Base-by-base conservation (phyloP, 2,888 invertebrate genomes). In the Endotricha flammealis region DNA sequence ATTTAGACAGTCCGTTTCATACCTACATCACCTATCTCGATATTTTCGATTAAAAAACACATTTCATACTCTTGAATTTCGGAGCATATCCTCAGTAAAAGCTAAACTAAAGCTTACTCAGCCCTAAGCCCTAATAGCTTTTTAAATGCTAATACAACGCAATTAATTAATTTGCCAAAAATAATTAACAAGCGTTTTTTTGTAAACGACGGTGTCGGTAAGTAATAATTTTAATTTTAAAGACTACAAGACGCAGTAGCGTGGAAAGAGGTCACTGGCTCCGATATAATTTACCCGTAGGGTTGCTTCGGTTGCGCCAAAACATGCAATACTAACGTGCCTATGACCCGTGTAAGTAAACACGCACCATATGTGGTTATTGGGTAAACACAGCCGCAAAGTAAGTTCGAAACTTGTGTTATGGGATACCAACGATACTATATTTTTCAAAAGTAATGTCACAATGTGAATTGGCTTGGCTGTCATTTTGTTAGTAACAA, bases 181-280 rank as follows among this genome's bases (percentile, higher is more conserved):
- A 12, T 27, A 27, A 8, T 27, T 7, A 27, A 28, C 30, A 33
- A 12, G 25, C 16, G 1, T 8, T 24, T 29, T 35, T 29, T 24
- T 23, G 12, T 14, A 29, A 12, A 10, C 34, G 9, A 16, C 20
- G 32, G 29, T 10, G 16, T 25, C 23, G 14, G 2, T 11, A 35
- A 32, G 32, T 14, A 39, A 27, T 34, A 33, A 24, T 34, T 30
- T 29, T 22, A 34, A 39, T 37, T 39, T 38, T 11, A 35, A 35
- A 48, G 31, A 29, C 12, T 36, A 40, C 29, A 29, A 32, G 33
- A 41, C 16, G 24, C 37, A 41, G 20, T 35, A 29, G 36, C 24
- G 32, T 40, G 34, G 39, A 54, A 51, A 50, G 45, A 41, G 48
- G 46, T 50, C 46, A 54, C 41, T 48, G 50, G 39, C 41, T 50